phyloP scores from a whole-genome alignment of 1,140 invertebrate genomes.

The Aradophagus sp. region DNA sequence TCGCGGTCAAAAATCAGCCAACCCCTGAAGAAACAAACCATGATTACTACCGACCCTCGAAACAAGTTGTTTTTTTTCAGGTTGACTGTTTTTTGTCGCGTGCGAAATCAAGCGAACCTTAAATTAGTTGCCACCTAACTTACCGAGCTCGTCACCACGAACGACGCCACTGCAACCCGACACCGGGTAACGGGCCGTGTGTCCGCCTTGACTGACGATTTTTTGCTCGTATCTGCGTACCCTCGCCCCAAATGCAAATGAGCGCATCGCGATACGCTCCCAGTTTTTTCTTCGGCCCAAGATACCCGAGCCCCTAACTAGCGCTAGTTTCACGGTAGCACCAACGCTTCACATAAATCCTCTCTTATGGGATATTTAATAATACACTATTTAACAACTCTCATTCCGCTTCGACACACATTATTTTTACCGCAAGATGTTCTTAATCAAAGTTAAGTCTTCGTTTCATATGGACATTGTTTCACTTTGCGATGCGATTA shows the following conservation, averaged over 20 bases:
- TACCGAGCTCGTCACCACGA: conserved; percentile 35
- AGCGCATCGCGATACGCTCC: conserved; percentile 56
- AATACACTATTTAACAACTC: conserved; percentile 39
- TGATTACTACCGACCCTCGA: conserved; percentile 45
- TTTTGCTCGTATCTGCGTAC: conserved; percentile 32
- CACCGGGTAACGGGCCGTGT: conserved; percentile 53
- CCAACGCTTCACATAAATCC: conserved; percentile 47
- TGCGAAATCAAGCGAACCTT: conserved; percentile 67
- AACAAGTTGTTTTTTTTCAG: conserved; percentile 62
- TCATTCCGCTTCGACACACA: conserved; percentile 15
- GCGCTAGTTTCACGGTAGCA: conserved; percentile 50
- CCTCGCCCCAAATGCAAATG: conserved; percentile 62
- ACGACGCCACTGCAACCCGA: conserved; percentile 53
- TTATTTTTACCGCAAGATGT: not conserved
- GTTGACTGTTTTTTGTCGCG: conserved; percentile 57
- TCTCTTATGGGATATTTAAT: conserved; percentile 38
- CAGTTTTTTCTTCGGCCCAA: conserved; percentile 28
- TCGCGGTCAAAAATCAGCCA: conserved; percentile 30
- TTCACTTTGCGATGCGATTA: no score
- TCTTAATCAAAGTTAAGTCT: no score
- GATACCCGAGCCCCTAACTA: conserved; percentile 44
- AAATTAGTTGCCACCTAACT: conserved; percentile 63
- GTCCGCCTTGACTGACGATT: conserved; percentile 51
- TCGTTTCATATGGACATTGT: no score
- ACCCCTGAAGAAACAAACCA: conserved; percentile 40